Evolutionary conservation across 2,888 invertebrate species (phyloP).

Genomic region (Drosophila formosana): DNA sequence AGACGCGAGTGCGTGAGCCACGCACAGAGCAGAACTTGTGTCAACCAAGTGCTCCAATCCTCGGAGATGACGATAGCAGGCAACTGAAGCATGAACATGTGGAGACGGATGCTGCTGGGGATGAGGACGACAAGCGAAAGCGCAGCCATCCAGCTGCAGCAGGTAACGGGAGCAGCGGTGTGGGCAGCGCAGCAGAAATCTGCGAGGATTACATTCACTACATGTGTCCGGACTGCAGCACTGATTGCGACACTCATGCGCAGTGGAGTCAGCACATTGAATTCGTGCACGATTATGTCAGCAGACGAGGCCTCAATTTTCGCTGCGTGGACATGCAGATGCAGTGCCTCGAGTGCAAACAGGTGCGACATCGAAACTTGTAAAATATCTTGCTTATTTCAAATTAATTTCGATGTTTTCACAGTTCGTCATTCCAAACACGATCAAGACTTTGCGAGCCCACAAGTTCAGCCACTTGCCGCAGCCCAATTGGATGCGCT

Average conservation of each 20-base stretch:
- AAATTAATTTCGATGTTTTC: conserved; percentile 1
- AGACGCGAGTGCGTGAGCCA: conserved; percentile 69
- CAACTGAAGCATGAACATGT: conserved; percentile 70
- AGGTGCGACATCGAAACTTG: conserved; percentile 50
- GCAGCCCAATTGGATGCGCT: conserved; percentile 79
- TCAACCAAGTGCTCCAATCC: not conserved
- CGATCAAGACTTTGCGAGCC: conserved; percentile 70
- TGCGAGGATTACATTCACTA: conserved; percentile 81
- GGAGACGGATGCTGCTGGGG: conserved; percentile 48
- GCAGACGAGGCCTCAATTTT: conserved; percentile 77
- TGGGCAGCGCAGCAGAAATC: conserved; percentile 44
- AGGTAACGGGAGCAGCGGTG: conserved; percentile 1
- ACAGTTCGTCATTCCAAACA: conserved; percentile 71
- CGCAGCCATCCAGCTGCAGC: conserved; percentile 5
- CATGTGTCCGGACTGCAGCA: conserved; percentile 79
- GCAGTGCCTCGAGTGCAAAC: conserved; percentile 78
- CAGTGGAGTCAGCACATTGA: conserved; percentile 82
- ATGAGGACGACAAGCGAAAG: conserved; percentile 57
- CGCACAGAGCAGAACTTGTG: conserved; percentile 44
- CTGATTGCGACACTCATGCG: conserved; percentile 75
- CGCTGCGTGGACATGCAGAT: conserved; percentile 71
- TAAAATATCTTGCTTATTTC: not conserved
- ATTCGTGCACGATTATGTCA: conserved; percentile 79
- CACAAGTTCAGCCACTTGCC: conserved; percentile 81
- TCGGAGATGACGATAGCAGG: conserved; percentile 57